Evolutionary conservation across 2,888 invertebrate species (phyloP).

Genomic region (Pseudeuparius sepicola): DNA sequence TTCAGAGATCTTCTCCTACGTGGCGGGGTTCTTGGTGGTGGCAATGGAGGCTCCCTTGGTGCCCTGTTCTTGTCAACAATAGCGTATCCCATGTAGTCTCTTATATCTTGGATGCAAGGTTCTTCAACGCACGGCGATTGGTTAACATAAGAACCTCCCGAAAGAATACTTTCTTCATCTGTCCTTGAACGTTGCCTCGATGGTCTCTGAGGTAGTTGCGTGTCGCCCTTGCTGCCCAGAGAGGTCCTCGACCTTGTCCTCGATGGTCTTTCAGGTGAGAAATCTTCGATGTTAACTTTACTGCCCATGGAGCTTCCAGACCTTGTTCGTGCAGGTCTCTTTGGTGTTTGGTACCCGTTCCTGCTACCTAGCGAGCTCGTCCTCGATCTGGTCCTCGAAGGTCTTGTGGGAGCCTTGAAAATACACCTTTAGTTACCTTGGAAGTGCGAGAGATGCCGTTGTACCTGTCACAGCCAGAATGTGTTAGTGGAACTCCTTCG

Average conservation of each 20-base stretch:
- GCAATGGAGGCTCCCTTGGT: conserved; percentile 42
- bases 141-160: conserved; percentile 13
- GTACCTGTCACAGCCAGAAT: no score
- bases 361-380: no score
- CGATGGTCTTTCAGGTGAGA: no score
- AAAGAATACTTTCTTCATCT: conserved; percentile 8
- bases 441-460: no score
- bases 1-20: conserved; percentile 40
- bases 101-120: conserved; percentile 35
- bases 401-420: conserved; percentile 8
- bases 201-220: no score
- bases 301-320: no score
- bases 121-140: conserved; percentile 31
- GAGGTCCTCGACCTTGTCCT: no score
- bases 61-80: conserved; percentile 59
- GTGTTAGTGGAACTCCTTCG: no score
- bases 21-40: conserved; percentile 52
- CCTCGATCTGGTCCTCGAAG: conserved; percentile 11
- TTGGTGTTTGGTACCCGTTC: no score
- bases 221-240: no score
- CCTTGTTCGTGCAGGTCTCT: conserved; percentile 48
- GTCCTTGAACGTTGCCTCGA: conserved; percentile 6
- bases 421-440: no score
- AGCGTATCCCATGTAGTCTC: conserved; percentile 55
- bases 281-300: no score